Evolutionary conservation across 1,140 invertebrate species (phyloP).

Genomic region (Trichonephila clavata): DNA sequence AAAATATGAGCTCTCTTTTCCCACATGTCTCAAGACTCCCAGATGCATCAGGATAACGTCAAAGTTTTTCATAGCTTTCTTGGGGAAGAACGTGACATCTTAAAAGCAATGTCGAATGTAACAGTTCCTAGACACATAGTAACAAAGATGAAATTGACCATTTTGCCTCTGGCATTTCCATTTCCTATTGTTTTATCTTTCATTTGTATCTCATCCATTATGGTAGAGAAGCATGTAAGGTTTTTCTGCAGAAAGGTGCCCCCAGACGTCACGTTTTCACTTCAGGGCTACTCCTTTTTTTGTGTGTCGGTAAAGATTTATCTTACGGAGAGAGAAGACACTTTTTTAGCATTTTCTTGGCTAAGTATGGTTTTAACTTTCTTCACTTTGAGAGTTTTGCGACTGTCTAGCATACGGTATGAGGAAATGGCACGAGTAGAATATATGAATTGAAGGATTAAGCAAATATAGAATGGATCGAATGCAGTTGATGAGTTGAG

Average conservation of each 20-base stretch:
- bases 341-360: not conserved
- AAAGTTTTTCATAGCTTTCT: not conserved
- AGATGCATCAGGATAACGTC: not conserved
- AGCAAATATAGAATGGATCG: no score
- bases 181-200: conserved; percentile 50
- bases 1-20: not conserved
- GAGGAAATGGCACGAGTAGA: not conserved
- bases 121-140: not conserved
- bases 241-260: not conserved
- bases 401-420: not conserved
- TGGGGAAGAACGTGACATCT: conserved; percentile 11
- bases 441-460: no score
- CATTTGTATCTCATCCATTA: conserved; percentile 28
- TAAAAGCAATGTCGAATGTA: conserved; percentile 37
- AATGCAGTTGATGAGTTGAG: no score
- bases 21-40: not conserved
- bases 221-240: no score
- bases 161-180: conserved; percentile 40
- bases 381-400: not conserved
- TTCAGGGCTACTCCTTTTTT: not conserved
- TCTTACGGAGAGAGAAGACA: not conserved
- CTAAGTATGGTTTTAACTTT: not conserved
- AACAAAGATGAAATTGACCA: conserved; percentile 26
- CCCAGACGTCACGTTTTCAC: not conserved
- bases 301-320: not conserved